Percentiles rank a stretch among this genome's conserved stretches.
Evolutionary conservation across 2,113 vertebrate species (phyloP).

Genomic region (Cisticola juncidis): DNA sequence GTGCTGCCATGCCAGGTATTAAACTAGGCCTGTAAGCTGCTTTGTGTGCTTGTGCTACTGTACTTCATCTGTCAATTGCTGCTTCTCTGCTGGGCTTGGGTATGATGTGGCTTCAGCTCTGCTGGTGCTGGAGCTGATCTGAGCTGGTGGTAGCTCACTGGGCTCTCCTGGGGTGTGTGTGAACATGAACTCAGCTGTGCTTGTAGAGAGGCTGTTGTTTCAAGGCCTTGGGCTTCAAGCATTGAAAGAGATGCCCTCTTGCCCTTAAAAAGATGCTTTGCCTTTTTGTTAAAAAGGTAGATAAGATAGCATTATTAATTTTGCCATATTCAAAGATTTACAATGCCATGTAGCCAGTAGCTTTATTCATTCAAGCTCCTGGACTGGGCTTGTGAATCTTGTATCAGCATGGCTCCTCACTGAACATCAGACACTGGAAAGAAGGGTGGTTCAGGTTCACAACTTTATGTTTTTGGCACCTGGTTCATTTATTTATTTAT

Average conservation of each 20-base stretch:
- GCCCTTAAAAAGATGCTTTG: background rate
- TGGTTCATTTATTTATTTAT: background rate
- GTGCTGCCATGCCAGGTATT: fast-evolving
- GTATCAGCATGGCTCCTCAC: background rate
- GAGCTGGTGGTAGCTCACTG: background rate
- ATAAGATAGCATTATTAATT: background rate
- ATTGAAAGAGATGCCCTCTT: fast-evolving
- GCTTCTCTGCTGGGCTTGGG: background rate
- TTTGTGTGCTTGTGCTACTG: background rate
- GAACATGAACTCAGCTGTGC: fast-evolving
- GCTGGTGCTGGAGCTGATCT: background rate
- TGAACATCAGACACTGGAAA: background rate
- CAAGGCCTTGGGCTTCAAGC: background rate
- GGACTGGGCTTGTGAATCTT: background rate
- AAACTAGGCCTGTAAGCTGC: background rate
- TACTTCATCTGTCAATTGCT: background rate
- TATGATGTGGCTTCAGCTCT: background rate
- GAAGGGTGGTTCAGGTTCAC: background rate
- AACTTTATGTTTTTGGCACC: background rate
- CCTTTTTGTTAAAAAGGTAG: background rate
- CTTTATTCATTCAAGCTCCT: background rate
- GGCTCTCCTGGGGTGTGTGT: background rate
- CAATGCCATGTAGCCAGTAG: background rate
- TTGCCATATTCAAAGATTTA: background rate
- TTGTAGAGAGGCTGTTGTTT: background rate